Base-by-base conservation (phyloP, 2,113 vertebrate genomes). In the Pagrus major region DNA sequence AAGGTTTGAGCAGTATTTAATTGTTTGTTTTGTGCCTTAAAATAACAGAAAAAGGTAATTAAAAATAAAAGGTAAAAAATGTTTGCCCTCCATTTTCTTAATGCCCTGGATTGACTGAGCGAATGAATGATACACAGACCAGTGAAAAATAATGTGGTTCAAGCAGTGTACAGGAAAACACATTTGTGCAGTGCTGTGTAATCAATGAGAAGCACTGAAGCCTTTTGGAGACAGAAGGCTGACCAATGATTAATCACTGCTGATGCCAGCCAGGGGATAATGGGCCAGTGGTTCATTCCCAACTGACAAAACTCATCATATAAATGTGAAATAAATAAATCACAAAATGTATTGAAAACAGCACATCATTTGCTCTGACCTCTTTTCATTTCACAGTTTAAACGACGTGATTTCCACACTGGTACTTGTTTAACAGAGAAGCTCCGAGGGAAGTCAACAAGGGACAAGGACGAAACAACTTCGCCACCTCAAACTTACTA, bases 131-230 rank as follows among this genome's bases (percentile, higher is more conserved):
- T 61, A 46, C 69, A 75, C 63, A 60, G 33, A 41, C 20, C 76
- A 46, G 51, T 73, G 58, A 86, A 25, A 61, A 80, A 55, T 68
- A 47, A 82, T 73, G 70, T 76, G 64, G 9, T 61, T 74, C 67
- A 49, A 51, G 78, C 68, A 51, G 73, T 35, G 2, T 29, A 56
- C 16, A 73, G 49, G 73, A 44, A 84, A 89, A 87, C 54, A 78
- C 54, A 85, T 78, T 77, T 75, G 35, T 44, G 59, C n/a, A 4
- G 12, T 15, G 56, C 51, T 20, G 23, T 61, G 78, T 78, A 74
- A 92, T 91, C 83, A 76, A 67, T 89, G 71, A 52, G 67, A 84
- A 52, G 71, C 78, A 60, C 42, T 59, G 76, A 77, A 64, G 77
- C 74, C 56, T 86, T 61, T 7, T 73, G 49, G 80, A 81, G 72